A percentile compares a stretch with the other conserved stretches of the same genome.
Evolutionary conservation across 1,140 invertebrate genomes (phyloP).

Genomic region (Drosophila sturtevanti): DNA sequence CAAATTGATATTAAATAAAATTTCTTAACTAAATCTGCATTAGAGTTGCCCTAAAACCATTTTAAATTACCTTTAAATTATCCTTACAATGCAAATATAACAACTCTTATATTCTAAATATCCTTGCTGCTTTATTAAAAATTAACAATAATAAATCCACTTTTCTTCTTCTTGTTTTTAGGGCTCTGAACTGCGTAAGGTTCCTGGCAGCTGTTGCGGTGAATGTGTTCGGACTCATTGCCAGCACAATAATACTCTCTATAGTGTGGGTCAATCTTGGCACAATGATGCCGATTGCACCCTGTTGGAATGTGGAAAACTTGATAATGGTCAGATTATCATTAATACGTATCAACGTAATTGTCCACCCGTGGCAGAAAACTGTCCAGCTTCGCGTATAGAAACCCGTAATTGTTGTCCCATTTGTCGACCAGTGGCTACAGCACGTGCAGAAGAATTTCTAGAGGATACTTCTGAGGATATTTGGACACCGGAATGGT

Average conservation of each 20-base stretch:
- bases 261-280: slow-evolving; percentile 74
- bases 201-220: slow-evolving; percentile 68
- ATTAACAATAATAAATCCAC: no score
- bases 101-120: no score
- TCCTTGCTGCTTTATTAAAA: no score
- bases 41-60: no score
- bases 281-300: slow-evolving; percentile 76
- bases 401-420: slow-evolving; percentile 67
- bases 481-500: slow-evolving; percentile 62
- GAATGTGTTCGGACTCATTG: slow-evolving; percentile 76
- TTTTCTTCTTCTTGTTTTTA: slow-evolving; percentile 14
- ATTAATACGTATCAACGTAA: slow-evolving; percentile 71
- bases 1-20: no score
- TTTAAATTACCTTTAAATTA: no score
- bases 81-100: no score
- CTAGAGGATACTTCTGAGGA: slow-evolving; percentile 27
- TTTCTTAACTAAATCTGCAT: no score
- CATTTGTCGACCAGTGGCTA: slow-evolving; percentile 46
- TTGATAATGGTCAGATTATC: slow-evolving; percentile 52
- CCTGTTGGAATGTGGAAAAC: slow-evolving; percentile 63
- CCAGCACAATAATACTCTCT: slow-evolving; percentile 66
- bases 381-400: slow-evolving; percentile 62
- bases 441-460: slow-evolving; percentile 11
- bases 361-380: slow-evolving; percentile 57
- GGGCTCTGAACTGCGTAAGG: slow-evolving; percentile 65